Conservation (phyloP, 2,888 invertebrate species). For the Phengaris alcon region DNA sequence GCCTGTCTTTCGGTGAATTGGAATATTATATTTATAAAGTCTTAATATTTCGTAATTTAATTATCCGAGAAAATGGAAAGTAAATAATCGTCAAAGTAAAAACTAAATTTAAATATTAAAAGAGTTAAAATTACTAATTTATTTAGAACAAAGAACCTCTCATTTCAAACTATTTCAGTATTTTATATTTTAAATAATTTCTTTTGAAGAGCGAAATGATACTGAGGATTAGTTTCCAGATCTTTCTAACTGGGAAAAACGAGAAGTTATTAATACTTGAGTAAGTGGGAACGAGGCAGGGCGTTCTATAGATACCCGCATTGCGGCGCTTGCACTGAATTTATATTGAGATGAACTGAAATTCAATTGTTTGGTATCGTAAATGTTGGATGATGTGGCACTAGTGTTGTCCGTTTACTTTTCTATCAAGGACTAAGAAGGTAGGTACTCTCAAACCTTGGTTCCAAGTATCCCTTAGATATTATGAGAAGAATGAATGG, state of each 20-base stretch:
- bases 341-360: slow-evolving; percentile 17
- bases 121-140: slow-evolving; percentile 5
- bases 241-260: slow-evolving; percentile 21
- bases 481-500: too few species aligned
- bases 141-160: background rate
- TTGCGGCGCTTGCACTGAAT: slow-evolving; percentile 21
- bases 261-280: slow-evolving; percentile 25
- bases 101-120: background rate
- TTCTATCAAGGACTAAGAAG: background rate
- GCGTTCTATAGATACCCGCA: slow-evolving; percentile 23
- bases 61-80: background rate
- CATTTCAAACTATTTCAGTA: background rate
- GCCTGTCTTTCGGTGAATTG: too few species aligned
- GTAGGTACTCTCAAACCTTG: background rate
- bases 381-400: background rate
- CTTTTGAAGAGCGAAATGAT: background rate
- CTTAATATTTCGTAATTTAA: slow-evolving; percentile 3
- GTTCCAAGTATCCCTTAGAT: too few species aligned
- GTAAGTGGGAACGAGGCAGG: background rate
- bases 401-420: background rate
- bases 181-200: background rate
- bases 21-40: background rate
- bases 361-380: slow-evolving; percentile 22
- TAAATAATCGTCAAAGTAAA: too few species aligned
- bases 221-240: slow-evolving; percentile 13